Evolutionary conservation across 1,140 invertebrate species (phyloP), one percentile per base, ranked within the genome.

Genomic region (Galleria mellonella): DNA sequence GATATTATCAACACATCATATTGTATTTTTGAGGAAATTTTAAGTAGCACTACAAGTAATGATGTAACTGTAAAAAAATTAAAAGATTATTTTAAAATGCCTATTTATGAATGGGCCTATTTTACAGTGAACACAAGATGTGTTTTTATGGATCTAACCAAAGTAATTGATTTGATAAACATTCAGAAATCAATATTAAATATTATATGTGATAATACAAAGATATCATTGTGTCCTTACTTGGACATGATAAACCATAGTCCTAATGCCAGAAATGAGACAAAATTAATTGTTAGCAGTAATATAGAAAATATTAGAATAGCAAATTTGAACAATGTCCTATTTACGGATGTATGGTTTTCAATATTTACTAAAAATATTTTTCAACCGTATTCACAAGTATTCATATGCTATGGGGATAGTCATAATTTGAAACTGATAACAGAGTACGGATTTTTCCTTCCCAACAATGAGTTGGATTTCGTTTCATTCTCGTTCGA

Each of bases 191-290:
- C 66, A 43, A 55, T 77, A 44, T 35, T 69, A 31, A 73, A 73
- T 41, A 63, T 87, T 11, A 74, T 87, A 35, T 71, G 62, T 55
- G 77, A 87, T 63, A 78, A 88, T 40, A 88, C 91, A 50, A 89
- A 87, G 69, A 87, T 91, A 68, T 92, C 92, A n/a, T 68, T 94
- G n/a, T 92, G 91, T 41, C 93, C 93, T 8, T 92, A 90, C 55
- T 83, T 94, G 32, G 93, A 94, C 77, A 87, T 94, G 71, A 88
- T 94, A 42, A 94, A 94, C 79, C 93, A 94, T 62, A 88, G 87
- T 32, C 64, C 81, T 30, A 65, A 86, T 49, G 88, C 90, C 29
- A 73, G 72, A 58, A 88, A 89, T 46, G 70, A 85, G 39, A 89
- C 89, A 47, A 86, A 86, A 37, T 63, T 89, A 37, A 70, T 87